Evolutionary conservation across 2,888 invertebrate species (phyloP), one percentile per base, ranked within the genome.

Genomic region (Acrobasis consociella): DNA sequence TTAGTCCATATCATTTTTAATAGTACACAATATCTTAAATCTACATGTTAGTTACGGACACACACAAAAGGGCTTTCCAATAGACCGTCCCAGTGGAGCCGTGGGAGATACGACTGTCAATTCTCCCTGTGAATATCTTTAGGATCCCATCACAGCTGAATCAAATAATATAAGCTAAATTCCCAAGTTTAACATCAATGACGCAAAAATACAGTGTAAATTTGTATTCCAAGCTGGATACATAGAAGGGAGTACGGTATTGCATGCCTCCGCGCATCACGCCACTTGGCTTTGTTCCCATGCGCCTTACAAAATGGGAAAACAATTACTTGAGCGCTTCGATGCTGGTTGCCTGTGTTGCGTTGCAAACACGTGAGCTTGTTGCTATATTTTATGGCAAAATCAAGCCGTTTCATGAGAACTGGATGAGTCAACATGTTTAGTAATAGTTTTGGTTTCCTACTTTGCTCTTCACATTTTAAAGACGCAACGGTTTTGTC

Each of bases 141-240:
- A n/a, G n/a, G n/a, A n/a, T n/a, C n/a, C n/a, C n/a, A n/a, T n/a
- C n/a, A n/a, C n/a, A n/a, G n/a, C n/a, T n/a, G n/a, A n/a, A n/a
- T n/a, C n/a, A n/a, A n/a, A n/a, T n/a, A n/a, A n/a, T n/a, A n/a
- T n/a, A 42, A 42, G 1, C 13, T 11, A 42, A 42, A 42, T 42
- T 42, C 7, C 42, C 10, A 46, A 46, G n/a, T 46, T n/a, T 42
- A 11, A 9, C 46, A 2, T 42, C 42, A 56, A 42, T 42, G 22
- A 13, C 9, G 22, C 9, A 13, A 56, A 42, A 56, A 56, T 39
- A 1, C 16, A 13, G 22, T 17, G 39, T 39, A 50, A 51, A 39
- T 68, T 66, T 49, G 65, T 65, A 66, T 68, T 66, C 68, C 52
- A 64, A 59, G 62, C 56, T 39, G 62, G 56, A 56, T 42, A 62